A percentile compares a stretch with the other conserved stretches of the same genome.
phyloP scores from a whole-genome alignment of 35 echinoderm and acorn worm species.

The Patiria miniata region DNA sequence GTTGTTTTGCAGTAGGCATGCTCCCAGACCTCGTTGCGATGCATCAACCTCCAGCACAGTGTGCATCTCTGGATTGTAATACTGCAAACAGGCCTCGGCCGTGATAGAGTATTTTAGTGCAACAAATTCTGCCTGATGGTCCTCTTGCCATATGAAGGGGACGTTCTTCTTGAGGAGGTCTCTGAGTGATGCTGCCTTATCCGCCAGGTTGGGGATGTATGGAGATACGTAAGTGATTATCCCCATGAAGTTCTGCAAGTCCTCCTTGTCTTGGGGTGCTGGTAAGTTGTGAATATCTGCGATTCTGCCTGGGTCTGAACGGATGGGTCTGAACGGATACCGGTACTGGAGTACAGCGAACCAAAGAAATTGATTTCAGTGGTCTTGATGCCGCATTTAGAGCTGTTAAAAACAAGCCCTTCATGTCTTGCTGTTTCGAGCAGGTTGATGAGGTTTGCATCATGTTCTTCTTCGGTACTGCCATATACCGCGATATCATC shows the following conservation, averaged over 20 bases:
- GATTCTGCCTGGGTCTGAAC: slow-evolving; percentile 30
- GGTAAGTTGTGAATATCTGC: slow-evolving; percentile 28
- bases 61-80: slow-evolving; percentile 14
- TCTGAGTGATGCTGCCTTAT: slow-evolving; percentile 5
- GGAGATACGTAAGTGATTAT: slow-evolving; percentile 47
- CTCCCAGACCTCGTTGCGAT: slow-evolving; percentile 15
- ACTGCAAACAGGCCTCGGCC: slow-evolving; percentile 30
- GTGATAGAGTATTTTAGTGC: slow-evolving; percentile 11
- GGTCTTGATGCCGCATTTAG: slow-evolving; percentile 32
- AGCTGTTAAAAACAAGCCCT: slow-evolving; percentile 36
- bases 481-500: slow-evolving; percentile 56
- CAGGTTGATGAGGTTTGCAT: slow-evolving; percentile 28
- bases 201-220: slow-evolving; percentile 44
- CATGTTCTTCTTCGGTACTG: slow-evolving; percentile 42
- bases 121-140: slow-evolving; percentile 25
- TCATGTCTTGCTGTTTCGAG: slow-evolving; percentile 28
- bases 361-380: slow-evolving; percentile 40
- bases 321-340: slow-evolving; percentile 35
- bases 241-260: slow-evolving; percentile 55
- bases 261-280: slow-evolving; percentile 49
- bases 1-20: slow-evolving; percentile 1
- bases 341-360: not conserved
- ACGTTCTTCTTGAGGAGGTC: slow-evolving; percentile 32
- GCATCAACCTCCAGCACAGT: slow-evolving; percentile 36
- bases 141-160: slow-evolving; percentile 39